Base-by-base conservation (phyloP, 2,113 vertebrate genomes). In the Eulemur macaco region DNA sequence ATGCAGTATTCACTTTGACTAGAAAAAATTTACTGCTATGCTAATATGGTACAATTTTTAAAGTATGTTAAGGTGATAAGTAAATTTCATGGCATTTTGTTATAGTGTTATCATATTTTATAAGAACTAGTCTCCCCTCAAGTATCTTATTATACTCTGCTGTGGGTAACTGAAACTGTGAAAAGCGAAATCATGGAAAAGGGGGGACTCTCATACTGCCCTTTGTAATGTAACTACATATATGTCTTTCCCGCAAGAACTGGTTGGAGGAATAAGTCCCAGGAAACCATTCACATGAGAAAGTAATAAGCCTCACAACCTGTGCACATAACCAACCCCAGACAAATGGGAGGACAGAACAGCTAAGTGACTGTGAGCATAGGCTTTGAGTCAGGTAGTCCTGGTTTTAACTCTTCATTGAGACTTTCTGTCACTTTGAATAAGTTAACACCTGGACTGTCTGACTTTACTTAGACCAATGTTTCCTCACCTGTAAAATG, bases 11-110 rank as follows among this genome's bases (percentile, higher is more conserved):
- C 54, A 84, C 86, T 90, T 92, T 86, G 66, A 86, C 69, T 39
- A 81, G 68, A 93, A 84, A 92, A 95, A 94, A 71, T 69, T 50
- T 84, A 90, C 25, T 82, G 9, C 81, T 91, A 23, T 95, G 94
- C 27, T 92, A 96, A 95, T 63, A 23, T 71, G 21, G 13, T 82
- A 60, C n/a, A 82, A 58, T 83, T 96, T 63, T 81, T 84, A n/a
- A 92, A 94, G 31, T 92, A 78, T 68, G 66, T 68, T 92, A 77
- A 77, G 66, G 63, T 91, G 27, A 29, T 90, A 87, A 37, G 82
- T 87, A 47, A 91, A 85, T 85, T 90, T 85, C 12, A 23, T 54
- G 68, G 47, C 52, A 37, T 90, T 89, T 37, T 82, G 50, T 74
- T 37, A 29, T 0, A 21, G 4, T 58, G 45, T 34, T 69, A 10